Percentiles rank a stretch among this genome's conserved stretches.
Evolutionary conservation across 2,113 vertebrate species (phyloP).

Genomic region (Brachypodius melanocephalos): DNA sequence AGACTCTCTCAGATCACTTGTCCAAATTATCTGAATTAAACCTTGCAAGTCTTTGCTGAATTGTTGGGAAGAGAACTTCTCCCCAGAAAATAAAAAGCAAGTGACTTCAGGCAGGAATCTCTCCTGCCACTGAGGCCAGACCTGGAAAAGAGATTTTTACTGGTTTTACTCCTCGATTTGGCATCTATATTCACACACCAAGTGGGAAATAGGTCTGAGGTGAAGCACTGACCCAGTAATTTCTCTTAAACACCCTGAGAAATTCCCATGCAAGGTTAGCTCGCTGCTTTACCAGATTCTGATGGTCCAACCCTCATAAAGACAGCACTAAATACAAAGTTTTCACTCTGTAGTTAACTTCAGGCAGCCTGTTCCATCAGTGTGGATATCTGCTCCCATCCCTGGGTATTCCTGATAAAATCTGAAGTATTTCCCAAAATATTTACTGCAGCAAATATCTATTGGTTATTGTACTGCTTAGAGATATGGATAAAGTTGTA

Average conservation of each 20-base stretch:
- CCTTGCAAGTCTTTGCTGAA: background rate
- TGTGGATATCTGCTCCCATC: background rate
- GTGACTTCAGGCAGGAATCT: background rate
- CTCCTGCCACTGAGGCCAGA: background rate
- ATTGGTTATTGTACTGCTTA: too few relatives aligned
- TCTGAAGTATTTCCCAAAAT: background rate
- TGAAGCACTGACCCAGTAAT: background rate
- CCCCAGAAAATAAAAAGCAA: background rate
- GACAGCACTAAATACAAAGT: background rate
- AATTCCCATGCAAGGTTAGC: background rate
- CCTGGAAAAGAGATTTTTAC: background rate
- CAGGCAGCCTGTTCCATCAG: background rate
- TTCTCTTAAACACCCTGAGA: background rate
- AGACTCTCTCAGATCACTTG: background rate
- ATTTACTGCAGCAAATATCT: background rate
- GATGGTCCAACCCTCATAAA: background rate
- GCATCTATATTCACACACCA: background rate
- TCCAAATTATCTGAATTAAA: background rate
- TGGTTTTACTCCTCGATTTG: background rate
- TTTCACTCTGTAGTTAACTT: background rate
- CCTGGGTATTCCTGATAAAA: background rate
- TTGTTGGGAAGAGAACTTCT: background rate
- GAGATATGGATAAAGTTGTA: background rate
- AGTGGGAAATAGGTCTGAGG: background rate
- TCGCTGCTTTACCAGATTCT: background rate